Base-by-base conservation (phyloP, 2,797 vertebrate species). In the Saxicola maurus region DNA sequence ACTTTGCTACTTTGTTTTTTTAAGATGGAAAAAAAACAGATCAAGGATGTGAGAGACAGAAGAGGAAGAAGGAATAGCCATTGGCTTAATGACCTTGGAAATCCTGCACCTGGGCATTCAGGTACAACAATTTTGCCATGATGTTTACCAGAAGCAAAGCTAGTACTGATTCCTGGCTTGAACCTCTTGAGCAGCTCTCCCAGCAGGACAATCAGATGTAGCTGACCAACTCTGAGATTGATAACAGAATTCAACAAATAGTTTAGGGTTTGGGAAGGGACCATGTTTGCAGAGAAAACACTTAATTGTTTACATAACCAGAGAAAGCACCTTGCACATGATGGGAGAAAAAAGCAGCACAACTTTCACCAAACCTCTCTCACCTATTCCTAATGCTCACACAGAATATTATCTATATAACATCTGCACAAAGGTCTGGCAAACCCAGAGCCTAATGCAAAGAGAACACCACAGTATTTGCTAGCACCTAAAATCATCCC, bases 1-100 rank as follows among this genome's bases (percentile, higher is more conserved):
- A 98, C 96, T 97, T 96, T 74, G 95, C 95, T 95, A 96, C 95
- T 96, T 94, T 91, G 73, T 7, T 67, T 95, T 94, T 85, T 74
- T 80, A 82, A 90, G 85, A 82, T n/a, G 27, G 14, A 30, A 67
- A 60, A 72, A 72, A 89, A 92, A 21, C 10, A 82, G 66, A 84
- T 45, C 43, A 86, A 73, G 56, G 57, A 43, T 24, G 37, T 57
- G 17, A 87, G 8, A 80, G 30, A 82, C 85, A 33, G 57, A 90
- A 55, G 38, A 90, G 28, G 23, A 84, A 17, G 53, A 85, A 62
- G 48, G 16, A 75, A 59, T 2, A 90, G 43, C 11, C 56, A 74
- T 27, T 59, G 66, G 43, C 24, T 80, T 78, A 85, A 59, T 20
- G 10, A n/a, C 55, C 56, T 81, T 46, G 45, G 40, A 88, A 89